These are phyloP conservation scores for Sceloporus undulatus DNA, from an alignment of 2,113 vertebrate species.

Conservation along the genomic window DNA sequence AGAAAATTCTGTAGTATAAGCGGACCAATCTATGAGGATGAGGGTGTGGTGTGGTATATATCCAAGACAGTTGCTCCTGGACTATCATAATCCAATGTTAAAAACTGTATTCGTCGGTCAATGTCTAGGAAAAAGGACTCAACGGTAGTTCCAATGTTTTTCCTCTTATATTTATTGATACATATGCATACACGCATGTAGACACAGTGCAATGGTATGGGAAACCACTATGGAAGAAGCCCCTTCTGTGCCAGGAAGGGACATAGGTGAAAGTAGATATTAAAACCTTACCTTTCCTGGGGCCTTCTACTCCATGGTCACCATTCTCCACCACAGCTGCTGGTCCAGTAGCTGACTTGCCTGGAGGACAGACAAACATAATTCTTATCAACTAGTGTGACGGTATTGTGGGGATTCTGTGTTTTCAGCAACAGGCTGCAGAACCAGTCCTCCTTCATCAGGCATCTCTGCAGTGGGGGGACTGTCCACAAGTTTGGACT, in stretches of 20 bases:
- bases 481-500: background rate
- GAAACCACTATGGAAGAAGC: background rate
- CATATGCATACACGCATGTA: background rate
- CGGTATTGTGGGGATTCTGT: background rate
- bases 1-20: too few species aligned
- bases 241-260: background rate
- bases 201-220: background rate
- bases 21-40: background rate
- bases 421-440: background rate
- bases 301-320: slow-evolving; percentile 81
- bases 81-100: background rate
- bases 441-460: background rate
- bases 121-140: too few species aligned
- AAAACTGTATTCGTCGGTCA: accelerated
- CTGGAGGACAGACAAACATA: background rate
- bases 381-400: background rate
- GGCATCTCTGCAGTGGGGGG: background rate
- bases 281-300: slow-evolving; percentile 60
- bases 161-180: background rate
- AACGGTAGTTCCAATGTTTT: background rate
- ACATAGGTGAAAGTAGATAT: too few species aligned
- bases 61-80: background rate
- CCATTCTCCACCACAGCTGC: slow-evolving; percentile 85
- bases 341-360: slow-evolving; percentile 67
- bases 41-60: background rate